phyloP scores from a whole-genome alignment of 2,888 invertebrate genomes.

The Tholera decimalis region DNA sequence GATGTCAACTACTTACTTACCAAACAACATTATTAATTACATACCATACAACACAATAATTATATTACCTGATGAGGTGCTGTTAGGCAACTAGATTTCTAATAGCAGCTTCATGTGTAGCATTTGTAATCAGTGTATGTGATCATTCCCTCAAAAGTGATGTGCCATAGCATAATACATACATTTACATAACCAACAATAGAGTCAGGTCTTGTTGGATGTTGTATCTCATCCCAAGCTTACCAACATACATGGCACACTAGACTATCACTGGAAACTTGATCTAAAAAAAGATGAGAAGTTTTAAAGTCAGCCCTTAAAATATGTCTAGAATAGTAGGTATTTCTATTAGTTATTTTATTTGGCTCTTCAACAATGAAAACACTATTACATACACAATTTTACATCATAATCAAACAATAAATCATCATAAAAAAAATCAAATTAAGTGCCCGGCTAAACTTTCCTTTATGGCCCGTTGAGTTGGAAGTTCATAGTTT shows the following conservation, averaged over 20 bases:
- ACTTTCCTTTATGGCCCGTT: no score
- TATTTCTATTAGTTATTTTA: no score
- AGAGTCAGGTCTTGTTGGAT: slow-evolving; percentile 11
- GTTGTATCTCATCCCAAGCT: slow-evolving; percentile 19
- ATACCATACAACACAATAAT: neutral
- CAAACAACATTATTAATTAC: no score
- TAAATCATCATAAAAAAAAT: no score
- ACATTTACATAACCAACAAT: slow-evolving; percentile 16
- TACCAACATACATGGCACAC: slow-evolving; percentile 24
- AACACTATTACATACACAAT: no score
- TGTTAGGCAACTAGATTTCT: slow-evolving; percentile 9
- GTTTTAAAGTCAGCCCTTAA: neutral
- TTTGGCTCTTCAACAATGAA: no score
- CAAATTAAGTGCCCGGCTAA: no score
- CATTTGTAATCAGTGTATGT: slow-evolving; percentile 16
- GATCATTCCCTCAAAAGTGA: slow-evolving; percentile 19
- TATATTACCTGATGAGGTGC: slow-evolving; percentile 8
- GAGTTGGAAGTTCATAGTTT: no score
- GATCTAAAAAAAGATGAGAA: slow-evolving; percentile 1
- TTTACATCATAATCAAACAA: no score
- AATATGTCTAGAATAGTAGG: no score
- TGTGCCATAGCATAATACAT: slow-evolving; percentile 27
- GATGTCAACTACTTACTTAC: no score
- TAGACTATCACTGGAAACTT: slow-evolving; percentile 2
- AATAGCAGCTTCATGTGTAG: neutral